Base-by-base conservation (phyloP, 2,888 invertebrate genomes). In the Thymelicus lineola region DNA sequence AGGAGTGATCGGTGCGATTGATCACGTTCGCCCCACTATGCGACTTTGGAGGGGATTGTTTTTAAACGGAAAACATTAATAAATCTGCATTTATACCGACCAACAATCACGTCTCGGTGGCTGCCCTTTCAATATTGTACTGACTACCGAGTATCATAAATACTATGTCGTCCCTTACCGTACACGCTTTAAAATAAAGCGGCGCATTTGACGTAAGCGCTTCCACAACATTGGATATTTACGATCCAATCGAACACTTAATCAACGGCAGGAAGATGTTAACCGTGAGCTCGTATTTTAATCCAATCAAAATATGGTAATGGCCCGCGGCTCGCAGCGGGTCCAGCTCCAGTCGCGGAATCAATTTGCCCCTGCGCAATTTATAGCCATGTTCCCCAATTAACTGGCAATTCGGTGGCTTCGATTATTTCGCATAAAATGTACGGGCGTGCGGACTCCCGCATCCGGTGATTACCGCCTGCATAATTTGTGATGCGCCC, bases 331-430 rank as follows among this genome's bases (percentile, higher is more conserved):
- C 79, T 80, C 78, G 82, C 81, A 79, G 81, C 80, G 79, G 78
- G 83, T 81, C 82, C 79, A 80, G 82, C 83, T 81, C 82, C 79
- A 80, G 82, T 83, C 78, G 86, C 80, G 79, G 85, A 90, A 89
- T 92, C 89, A 91, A 93, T 92, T 92, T 90, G 86, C 87, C 80
- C 80, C 82, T 79, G 82, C 80, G 82, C 88, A 86, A 90, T 92
- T 92, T 92, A 92, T 88, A 86, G 82, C 82, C 89, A 80, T 91
- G 92, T 90, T 86, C 86, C 81, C 86, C 91, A 92, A 93, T 93
- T 93, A 93, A 90, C 91, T 89, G 91, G 87, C 90, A 89, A 93
- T 93, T 92, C 93, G 91, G 92, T 91, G 91, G 92, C 91, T 91
- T 89, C 90, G 91, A 91, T 92, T 89, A 91, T 92, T 92, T 91